These are phyloP conservation scores for Branchellion lobata DNA, from an alignment of 2,888 invertebrate species.

Conservation along the genomic window DNA sequence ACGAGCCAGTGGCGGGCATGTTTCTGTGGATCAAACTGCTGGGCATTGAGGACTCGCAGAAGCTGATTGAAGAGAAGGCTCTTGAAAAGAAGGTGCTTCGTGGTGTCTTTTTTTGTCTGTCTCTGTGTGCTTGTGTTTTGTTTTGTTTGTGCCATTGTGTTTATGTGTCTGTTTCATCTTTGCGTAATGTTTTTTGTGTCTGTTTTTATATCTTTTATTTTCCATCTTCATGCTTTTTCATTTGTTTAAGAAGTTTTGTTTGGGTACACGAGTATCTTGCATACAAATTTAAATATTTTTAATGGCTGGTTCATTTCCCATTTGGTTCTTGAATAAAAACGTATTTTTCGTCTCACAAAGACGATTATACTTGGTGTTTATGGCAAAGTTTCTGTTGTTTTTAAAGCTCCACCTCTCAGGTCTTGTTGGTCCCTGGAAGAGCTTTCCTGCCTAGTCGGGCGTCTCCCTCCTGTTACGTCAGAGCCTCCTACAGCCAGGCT, in stretches of 20 bases:
- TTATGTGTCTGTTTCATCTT: neutral
- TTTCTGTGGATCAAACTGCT: constrained; percentile 76
- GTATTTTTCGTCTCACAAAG: too few relatives aligned
- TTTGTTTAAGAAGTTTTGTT: too few relatives aligned
- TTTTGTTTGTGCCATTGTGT: neutral
- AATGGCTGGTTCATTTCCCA: neutral
- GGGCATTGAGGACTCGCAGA: constrained; percentile 72
- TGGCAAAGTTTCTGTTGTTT: too few relatives aligned
- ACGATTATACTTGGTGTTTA: too few relatives aligned
- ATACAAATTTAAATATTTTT: too few relatives aligned
- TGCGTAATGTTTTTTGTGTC: neutral
- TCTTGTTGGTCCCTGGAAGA: constrained; percentile 68
- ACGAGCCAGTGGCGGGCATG: constrained; percentile 73
- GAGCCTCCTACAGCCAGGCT: constrained; percentile 74
- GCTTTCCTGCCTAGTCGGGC: constrained; percentile 71
- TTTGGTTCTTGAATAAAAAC: too few relatives aligned
- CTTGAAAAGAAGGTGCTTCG: constrained; percentile 70
- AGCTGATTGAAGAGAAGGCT: constrained; percentile 73
- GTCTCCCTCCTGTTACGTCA: constrained; percentile 70
- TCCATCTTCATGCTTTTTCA: too few relatives aligned
- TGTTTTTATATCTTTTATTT: too few relatives aligned
- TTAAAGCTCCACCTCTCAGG: too few relatives aligned
- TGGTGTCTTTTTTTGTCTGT: neutral
- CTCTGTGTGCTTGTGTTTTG: neutral
- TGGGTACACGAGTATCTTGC: too few relatives aligned